Base-by-base conservation (phyloP, 2,888 invertebrate species). In the Lysandra coridon region DNA sequence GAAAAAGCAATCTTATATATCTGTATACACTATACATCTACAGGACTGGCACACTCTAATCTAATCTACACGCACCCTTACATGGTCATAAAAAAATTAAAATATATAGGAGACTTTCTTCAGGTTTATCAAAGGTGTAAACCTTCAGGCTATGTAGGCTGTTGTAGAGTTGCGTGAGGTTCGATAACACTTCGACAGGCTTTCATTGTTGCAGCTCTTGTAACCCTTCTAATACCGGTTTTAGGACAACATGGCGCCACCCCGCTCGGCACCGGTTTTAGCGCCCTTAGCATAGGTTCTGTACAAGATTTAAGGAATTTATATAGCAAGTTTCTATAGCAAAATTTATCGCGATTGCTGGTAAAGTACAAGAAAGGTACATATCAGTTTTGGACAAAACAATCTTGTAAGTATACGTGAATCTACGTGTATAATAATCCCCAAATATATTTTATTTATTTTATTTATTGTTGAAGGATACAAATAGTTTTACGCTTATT, bases 141-240 rank as follows among this genome's bases (percentile, higher is more conserved):
- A 69, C 69, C 33, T 14, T 12, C 33, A 4, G 14, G 33, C 33
- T 33, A 69, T 14, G 30, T 69, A 37, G 69, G 33, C 33, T 69
- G 69, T 33, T 64, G 30, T 64, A 64, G 30, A 30, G 2, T 64
- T 64, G 64, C 64, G 64, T 64, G 64, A 69, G 69, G 69, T 37
- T 69, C 69, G 33, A 69, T 69, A 69, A 37, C 69, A 69, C 33
- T 37, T 69, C 69, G 40, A 44, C 74, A 74, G 74, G 74, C 74
- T 74, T 74, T 74, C 74, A 44, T 44, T 74, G 74, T 74, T 44
- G n/a, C 44, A 4, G 37, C 37, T 40, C 23, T 44, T 74, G 74
- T 74, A 74, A 74, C 74, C 74, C 74, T 74, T 44, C 40, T 74
- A 74, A 44, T 40, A 74, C 74, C 74, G 74, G 74, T 74, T 44